Evolutionary conservation across 2,797 vertebrate species (phyloP), one percentile per base, ranked within the genome.

Genomic region (Cyprinella venusta): DNA sequence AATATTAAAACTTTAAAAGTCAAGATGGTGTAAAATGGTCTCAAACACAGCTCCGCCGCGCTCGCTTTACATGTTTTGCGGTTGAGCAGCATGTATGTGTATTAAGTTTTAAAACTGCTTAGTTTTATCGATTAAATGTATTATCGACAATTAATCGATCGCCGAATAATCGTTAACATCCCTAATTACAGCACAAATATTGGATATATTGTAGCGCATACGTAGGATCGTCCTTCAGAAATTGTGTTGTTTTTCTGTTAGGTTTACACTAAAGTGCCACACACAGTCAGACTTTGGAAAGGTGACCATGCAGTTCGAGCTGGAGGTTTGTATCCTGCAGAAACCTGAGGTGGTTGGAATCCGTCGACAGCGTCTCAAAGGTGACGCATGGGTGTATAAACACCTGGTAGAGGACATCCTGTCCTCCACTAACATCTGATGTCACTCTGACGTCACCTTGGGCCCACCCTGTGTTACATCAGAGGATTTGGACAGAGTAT

Each of bases 361-460:
- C 86, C 91, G 95, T 10, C 95, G 96, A 18, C 97, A 98, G 84
- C 91, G 97, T 81, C 94, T 99, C 68, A 97, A 97, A 89, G 98
- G 98, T 12, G 97, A 99, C 8, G 95, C 97, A 61, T 99, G 97
- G 97, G 95, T 98, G 81, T 99, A 99, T 91, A 99, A 99, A 89
- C 95, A 96, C 85, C 94, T 99, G 86, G 94, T 99, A 87, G 98
- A 98, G 90, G 96, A 97, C 86, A 95, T 98, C 86, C 93, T 99
- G 8, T 95, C 95, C 61, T 93, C 94, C 81, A 97, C 92, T 90
- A 93, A 92, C 2, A 90, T 97, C 64, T 97, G 94, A 92, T n/a
- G 7, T 67, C 7, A 30, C 42, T 97, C 56, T 97, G 94, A 92
- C 18, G 6, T 67, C 8, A 30, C 42, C 21, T 24, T 3, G 15